A percentile compares a stretch with the other conserved stretches of the same genome.
Evolutionary conservation across 2,888 invertebrate species (phyloP).

Genomic region (Dolichomitus sp.): DNA sequence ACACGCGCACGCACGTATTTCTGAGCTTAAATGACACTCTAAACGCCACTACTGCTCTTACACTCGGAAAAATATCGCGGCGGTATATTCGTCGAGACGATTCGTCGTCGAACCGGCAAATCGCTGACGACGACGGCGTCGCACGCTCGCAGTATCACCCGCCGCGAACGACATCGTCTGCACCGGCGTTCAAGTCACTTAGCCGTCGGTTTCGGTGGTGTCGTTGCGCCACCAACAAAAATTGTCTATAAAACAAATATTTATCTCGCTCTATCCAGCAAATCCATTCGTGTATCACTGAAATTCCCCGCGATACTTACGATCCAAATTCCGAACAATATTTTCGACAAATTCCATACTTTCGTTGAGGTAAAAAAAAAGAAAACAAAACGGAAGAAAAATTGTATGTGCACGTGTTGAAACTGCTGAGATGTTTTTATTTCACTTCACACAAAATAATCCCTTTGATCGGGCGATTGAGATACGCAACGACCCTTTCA

Average conservation of each 20-base stretch:
- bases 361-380: neutral
- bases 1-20: neutral
- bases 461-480: constrained; percentile 1
- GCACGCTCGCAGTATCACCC: constrained; percentile 26
- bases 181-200: constrained; percentile 77
- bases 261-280: neutral
- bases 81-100: constrained; percentile 18
- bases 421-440: neutral
- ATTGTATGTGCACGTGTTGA: neutral
- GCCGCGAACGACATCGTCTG: constrained; percentile 67
- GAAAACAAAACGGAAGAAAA: neutral
- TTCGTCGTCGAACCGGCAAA: constrained; percentile 67
- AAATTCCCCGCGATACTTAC: neutral
- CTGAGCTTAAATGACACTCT: neutral
- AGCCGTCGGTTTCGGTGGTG: constrained; percentile 6
- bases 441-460: constrained; percentile 42
- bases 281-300: neutral
- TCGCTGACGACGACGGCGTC: constrained; percentile 75
- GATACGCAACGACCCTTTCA: neutral
- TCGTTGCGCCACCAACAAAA: constrained; percentile 2
- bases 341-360: neutral
- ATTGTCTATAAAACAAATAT: neutral
- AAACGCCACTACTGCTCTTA: neutral
- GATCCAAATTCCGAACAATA: neutral
- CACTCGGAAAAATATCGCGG: neutral